Base-by-base conservation (phyloP, 2,797 vertebrate species). In the Chaetophractus vellerosus region DNA sequence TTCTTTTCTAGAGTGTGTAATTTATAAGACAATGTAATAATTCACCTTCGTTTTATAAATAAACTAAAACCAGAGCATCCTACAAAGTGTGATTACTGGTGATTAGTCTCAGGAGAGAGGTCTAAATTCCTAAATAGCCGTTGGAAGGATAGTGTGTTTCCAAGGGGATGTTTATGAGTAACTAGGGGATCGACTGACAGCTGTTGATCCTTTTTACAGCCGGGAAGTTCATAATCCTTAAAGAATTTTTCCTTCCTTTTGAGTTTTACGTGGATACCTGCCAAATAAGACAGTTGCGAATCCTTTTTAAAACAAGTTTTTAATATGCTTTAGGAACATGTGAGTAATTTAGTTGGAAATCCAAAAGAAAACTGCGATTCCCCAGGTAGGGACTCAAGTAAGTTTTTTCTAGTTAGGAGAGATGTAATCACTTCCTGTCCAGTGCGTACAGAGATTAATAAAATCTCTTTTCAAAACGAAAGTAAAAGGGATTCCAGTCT, bases 191-290 rank as follows among this genome's bases (percentile, higher is more conserved):
- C 63, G 24, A 26, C n/a, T 81, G n/a, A 92, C 66, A 96, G 88
- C 92, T 86, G 75, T 48, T 97, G 83, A 94, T 33, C 19, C 41
- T 93, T 98, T 98, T 86, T 96, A 41, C 64, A 98, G 79, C 57
- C 95, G 96, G 92, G 93, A 97, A 97, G 59, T 69, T 66, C 95
- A 78, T 97, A 96, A 97, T 96, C 86, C 95, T 55, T 92, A 83
- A 96, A 92, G 38, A 71, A 48, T 92, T 57, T 41, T 61, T 19
- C 14, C 82, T 61, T 68, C 85, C 71, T 96, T 96, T 96, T 92
- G 85, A 71, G 94, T 97, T 79, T 23, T 28, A 91, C 21, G 24
- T 81, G 76, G 69, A 55, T 86, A 45, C 18, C 45, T 50, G 93
- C 72, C 94, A 80, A 96, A 59, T 91, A 76, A 96, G 38, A 93